Conservation (phyloP, 1,140 invertebrate species). For the Tetranychus urticae region DNA sequence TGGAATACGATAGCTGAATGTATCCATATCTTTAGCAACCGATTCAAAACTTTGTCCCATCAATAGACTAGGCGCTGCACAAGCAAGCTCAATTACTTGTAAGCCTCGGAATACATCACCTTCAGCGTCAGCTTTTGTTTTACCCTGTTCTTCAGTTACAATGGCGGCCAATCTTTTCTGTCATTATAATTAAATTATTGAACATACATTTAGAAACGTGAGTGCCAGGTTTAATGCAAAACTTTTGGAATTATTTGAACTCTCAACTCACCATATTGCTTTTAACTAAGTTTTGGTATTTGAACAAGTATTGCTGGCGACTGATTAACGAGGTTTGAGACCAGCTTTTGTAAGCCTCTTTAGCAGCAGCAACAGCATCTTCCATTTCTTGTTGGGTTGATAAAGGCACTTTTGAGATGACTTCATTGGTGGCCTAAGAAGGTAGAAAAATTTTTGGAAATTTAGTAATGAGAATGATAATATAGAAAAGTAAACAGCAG, state of each 20-base stretch:
- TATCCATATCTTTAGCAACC: constrained; percentile 81
- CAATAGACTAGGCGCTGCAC: constrained; percentile 66
- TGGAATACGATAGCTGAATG: constrained; percentile 62
- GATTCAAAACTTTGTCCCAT: constrained; percentile 76
- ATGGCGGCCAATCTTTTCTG: constrained; percentile 66
- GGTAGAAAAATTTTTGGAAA: background rate
- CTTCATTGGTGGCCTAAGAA: constrained; percentile 34
- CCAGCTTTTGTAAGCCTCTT: constrained; percentile 62
- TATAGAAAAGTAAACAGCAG: background rate
- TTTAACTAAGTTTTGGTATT: constrained; percentile 51
- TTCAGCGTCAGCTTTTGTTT: constrained; percentile 87
- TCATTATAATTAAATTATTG: constrained; percentile 16
- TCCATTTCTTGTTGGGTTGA: constrained; percentile 76
- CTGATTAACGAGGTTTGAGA: constrained; percentile 71
- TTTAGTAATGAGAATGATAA: too few species aligned
- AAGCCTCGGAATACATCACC: constrained; percentile 91
- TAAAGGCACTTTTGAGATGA: constrained; percentile 62
- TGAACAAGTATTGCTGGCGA: constrained; percentile 88
- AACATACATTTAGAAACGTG: background rate
- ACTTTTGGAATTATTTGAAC: background rate
- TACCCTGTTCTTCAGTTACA: constrained; percentile 90
- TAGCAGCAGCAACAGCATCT: constrained; percentile 57
- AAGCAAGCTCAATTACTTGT: constrained; percentile 91
- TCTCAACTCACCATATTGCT: constrained; percentile 35
- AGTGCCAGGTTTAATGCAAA: background rate